Percentiles rank a stretch among this genome's conserved stretches.
phyloP scores from a whole-genome alignment of 2,888 invertebrate species.

The Heliconius aoede region DNA sequence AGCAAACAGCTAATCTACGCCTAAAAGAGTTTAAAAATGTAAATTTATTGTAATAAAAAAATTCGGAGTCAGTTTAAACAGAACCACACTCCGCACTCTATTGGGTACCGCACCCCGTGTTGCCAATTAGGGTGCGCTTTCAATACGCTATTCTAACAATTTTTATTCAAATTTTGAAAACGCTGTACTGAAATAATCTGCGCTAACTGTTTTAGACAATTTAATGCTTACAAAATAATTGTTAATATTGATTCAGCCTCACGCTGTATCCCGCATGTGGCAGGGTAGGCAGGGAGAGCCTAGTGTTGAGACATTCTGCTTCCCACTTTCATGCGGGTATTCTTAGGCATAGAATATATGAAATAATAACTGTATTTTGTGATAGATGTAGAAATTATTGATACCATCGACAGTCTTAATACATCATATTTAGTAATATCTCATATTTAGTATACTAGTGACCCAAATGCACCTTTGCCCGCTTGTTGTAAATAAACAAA shows the following conservation, averaged over 20 bases:
- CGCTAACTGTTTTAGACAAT: background rate
- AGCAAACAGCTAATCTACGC: background rate
- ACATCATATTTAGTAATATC: background rate
- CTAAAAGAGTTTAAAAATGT: conserved; percentile 25
- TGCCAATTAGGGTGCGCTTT: conserved; percentile 28
- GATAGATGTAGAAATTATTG: background rate
- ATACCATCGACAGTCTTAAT: background rate
- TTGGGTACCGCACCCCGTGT: conserved; percentile 21
- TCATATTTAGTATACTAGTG: too few species aligned
- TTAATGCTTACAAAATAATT: background rate
- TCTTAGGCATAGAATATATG: background rate
- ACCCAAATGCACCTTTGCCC: too few species aligned
- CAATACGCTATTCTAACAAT: conserved; percentile 22
- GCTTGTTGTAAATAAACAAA: too few species aligned
- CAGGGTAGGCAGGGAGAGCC: too few species aligned
- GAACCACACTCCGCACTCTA: conserved; percentile 26
- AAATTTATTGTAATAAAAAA: conserved; percentile 29
- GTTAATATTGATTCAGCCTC: too few species aligned
- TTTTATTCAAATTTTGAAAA: conserved; percentile 8
- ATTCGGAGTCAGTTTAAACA: conserved; percentile 22
- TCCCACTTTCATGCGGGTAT: background rate
- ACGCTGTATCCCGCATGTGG: too few species aligned
- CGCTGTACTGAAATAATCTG: conserved; percentile 4
- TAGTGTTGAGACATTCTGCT: too few species aligned
- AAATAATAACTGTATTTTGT: background rate